Percentiles rank a stretch among this genome's conserved stretches.
These are phyloP conservation scores for Chydorus sphaericus DNA, from an alignment of 2,888 invertebrate species.

Conservation along the genomic window DNA sequence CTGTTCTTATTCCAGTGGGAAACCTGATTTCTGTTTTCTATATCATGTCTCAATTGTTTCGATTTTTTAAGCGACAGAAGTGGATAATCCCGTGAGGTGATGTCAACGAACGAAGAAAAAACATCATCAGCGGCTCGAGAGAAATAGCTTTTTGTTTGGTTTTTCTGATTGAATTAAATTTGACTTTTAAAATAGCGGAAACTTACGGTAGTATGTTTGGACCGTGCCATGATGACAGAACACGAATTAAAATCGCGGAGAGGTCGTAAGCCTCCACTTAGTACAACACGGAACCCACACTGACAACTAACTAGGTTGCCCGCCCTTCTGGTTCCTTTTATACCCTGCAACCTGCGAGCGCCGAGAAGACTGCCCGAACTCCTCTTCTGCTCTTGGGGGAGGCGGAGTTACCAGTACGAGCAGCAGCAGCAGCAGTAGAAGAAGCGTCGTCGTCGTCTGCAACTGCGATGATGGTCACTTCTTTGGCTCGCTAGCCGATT, in stretches of 20 bases:
- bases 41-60: too few species aligned
- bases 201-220: slow-evolving; percentile 12
- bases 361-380: neutral
- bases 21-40: too few species aligned
- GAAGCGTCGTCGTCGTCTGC: too few species aligned
- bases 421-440: neutral
- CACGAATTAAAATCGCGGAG: too few species aligned
- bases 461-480: too few species aligned
- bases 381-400: too few species aligned
- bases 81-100: too few species aligned
- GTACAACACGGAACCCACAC: slow-evolving; percentile 11
- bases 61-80: too few species aligned
- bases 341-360: slow-evolving; percentile 1
- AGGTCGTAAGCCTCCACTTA: slow-evolving; percentile 10
- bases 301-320: slow-evolving; percentile 10
- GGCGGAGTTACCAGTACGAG: slow-evolving; percentile 3
- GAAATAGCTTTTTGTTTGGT: neutral
- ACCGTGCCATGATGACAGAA: slow-evolving; percentile 13
- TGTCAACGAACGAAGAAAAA: neutral
- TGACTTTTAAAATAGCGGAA: neutral
- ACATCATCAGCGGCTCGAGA: neutral
- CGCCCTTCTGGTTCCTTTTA: neutral
- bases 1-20: too few species aligned
- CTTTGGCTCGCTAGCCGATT: neutral
- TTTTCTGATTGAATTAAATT: neutral